phyloP scores from a whole-genome alignment of 2,888 invertebrate species.

The Aplocera efformata region DNA sequence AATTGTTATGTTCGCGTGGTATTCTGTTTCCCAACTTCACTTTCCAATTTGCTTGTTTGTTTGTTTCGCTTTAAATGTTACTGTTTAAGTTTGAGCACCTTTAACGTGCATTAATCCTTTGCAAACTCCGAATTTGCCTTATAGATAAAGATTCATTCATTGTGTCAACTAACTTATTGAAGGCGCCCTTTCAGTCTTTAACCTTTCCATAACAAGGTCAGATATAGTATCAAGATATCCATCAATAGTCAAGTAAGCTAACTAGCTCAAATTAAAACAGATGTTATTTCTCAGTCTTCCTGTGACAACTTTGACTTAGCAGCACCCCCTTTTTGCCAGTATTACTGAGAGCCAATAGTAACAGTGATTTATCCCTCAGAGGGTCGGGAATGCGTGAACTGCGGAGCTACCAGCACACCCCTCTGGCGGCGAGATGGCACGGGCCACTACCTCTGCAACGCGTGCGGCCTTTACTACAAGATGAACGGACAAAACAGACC shows the following conservation, averaged over 20 bases:
- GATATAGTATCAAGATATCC: too few species aligned
- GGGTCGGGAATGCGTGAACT: constrained; percentile 99
- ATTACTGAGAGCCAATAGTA: constrained; percentile 15
- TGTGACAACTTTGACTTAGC: too few species aligned
- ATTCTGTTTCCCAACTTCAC: constrained; percentile 22
- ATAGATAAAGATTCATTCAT: too few species aligned
- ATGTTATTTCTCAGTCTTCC: too few species aligned
- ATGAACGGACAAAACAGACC: constrained; percentile 99
- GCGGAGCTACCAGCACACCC: constrained; percentile 98
- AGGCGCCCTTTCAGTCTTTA: too few species aligned
- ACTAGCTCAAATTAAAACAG: too few species aligned
- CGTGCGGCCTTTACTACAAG: constrained; percentile 99
- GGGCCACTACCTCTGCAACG: constrained; percentile 98
- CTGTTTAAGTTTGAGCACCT: constrained; percentile 19
- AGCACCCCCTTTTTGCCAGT: too few species aligned
- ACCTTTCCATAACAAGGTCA: too few species aligned
- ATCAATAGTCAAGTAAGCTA: too few species aligned
- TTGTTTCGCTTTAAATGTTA: constrained; percentile 28
- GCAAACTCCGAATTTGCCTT: too few species aligned
- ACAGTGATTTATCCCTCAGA: constrained; percentile 79
- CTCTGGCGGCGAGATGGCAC: constrained; percentile 98
- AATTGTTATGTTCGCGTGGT: constrained; percentile 15
- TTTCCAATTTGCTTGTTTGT: constrained; percentile 19
- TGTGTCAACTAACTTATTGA: too few species aligned
- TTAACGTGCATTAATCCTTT: not conserved